Base-by-base conservation (phyloP, 2,113 vertebrate genomes). In the Nothocercus julius region DNA sequence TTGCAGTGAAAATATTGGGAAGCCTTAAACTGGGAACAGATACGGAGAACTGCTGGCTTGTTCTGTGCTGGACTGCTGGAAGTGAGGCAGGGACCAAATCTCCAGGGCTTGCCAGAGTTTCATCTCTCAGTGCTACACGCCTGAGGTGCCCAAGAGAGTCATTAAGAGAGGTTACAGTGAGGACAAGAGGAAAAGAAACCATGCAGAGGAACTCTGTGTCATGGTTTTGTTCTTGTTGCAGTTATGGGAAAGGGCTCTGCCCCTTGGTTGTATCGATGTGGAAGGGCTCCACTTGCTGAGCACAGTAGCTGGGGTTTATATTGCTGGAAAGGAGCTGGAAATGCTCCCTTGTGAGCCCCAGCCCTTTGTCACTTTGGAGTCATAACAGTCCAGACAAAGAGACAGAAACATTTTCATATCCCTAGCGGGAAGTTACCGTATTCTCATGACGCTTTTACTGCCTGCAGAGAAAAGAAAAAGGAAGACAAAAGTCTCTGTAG, bases 21-120 rank as follows among this genome's bases (percentile, higher is more conserved):
- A 72, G 86, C 93, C 91, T 87, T 96, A 92, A 95, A 91, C 82
- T 93, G 21, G 8, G 89, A 96, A 69, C 96, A 95, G 88, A 96
- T 96, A 85, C 22, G 90, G 51, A 86, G 44, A 78, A 14, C 62
- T 19, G 20, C 56, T 32, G 34, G 51, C 18, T 76, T 28, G 81
- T 47, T 91, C 64, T 78, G 30, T 82, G 78, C 51, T 16, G 32
- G 66, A 49, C 42, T 82, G 7, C 32, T 75, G 18, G 19, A 56
- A 68, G 15, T 61, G 27, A 64, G 44, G n/a, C 40, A 36, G 58
- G 51, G 38, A 86, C 7, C 36, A 81, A 40, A 8, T 75, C 64
- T 38, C 17, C 19, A 6, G 28, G 42, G 7, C 4, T 18, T 12
- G 19, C 61, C 58, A 22, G 66, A 45, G 13, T 36, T 28, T 51